A percentile compares a stretch with the other conserved stretches of the same genome.
These are phyloP conservation scores for Harpalus rufipes DNA, from an alignment of 2,888 invertebrate genomes.

Conservation along the genomic window DNA sequence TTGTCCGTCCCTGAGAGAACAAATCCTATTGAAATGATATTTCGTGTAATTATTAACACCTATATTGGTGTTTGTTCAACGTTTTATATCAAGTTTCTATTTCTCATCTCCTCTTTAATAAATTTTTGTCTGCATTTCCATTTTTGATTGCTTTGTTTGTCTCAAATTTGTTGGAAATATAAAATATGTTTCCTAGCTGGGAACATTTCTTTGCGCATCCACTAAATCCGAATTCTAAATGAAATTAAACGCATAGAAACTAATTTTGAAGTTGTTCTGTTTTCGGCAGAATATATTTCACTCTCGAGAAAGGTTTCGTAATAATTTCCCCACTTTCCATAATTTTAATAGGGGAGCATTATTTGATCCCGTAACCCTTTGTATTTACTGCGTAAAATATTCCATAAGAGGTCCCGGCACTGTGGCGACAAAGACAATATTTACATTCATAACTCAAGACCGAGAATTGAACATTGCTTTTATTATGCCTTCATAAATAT, in stretches of 20 bases:
- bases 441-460: conserved; percentile 41
- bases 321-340: conserved; percentile 36
- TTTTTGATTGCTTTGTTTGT: not conserved
- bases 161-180: not conserved
- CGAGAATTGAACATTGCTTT: conserved; percentile 40
- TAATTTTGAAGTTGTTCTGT: conserved; percentile 35
- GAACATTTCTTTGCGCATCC: not conserved
- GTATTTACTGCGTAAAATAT: conserved; percentile 48
- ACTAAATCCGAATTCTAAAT: not conserved
- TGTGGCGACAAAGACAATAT: conserved; percentile 40
- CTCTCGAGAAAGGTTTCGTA: conserved; percentile 14
- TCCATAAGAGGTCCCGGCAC: conserved; percentile 28
- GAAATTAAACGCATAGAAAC: conserved; percentile 30
- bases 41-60: no score
- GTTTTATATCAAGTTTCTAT: no score
- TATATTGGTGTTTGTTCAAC: no score
- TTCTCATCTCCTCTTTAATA: no score
- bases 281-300: conserved; percentile 25
- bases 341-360: conserved; percentile 41
- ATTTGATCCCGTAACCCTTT: conserved; percentile 41
- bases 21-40: no score
- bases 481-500: conserved; percentile 46
- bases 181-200: not conserved
- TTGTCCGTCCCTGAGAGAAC: no score
- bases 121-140: not conserved